phyloP scores from a whole-genome alignment of 2,113 vertebrate species.

The Nibea albiflora region DNA sequence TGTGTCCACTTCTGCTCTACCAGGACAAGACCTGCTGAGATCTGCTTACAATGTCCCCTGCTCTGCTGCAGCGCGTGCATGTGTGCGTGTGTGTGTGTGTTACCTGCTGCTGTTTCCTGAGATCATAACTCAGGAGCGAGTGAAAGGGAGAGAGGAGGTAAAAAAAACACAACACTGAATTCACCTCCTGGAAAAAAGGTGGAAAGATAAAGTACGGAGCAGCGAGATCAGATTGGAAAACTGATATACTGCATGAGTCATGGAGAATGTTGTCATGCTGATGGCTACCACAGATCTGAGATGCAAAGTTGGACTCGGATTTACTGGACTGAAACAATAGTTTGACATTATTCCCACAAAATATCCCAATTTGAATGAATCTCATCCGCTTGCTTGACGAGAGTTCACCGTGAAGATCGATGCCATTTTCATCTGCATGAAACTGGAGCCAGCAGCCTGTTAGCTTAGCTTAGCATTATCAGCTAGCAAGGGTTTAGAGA shows the following conservation, averaged over 20 bases:
- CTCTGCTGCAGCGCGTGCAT: conserved; percentile 26
- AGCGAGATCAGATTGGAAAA: conserved; percentile 7
- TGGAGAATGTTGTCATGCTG: not conserved
- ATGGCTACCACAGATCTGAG: not conserved
- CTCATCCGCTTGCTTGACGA: not conserved
- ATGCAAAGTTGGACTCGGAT: too few relatives aligned
- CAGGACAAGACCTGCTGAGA: conserved; percentile 42
- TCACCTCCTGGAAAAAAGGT: not conserved
- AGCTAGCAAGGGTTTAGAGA: too few relatives aligned
- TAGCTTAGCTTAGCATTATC: not conserved
- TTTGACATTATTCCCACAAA: not conserved
- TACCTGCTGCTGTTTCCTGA: conserved; percentile 43
- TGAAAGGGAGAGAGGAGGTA: not conserved
- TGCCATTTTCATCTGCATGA: not conserved
- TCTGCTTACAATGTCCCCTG: conserved; percentile 47
- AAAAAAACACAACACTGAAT: not conserved
- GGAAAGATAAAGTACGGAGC: not conserved
- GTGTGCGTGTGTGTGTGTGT: not conserved
- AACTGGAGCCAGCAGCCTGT: too few relatives aligned
- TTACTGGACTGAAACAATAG: not conserved
- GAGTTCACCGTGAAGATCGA: not conserved
- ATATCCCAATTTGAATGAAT: not conserved
- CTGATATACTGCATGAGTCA: not conserved
- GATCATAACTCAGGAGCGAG: conserved; percentile 7
- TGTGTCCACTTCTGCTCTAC: conserved; percentile 21